Evolutionary conservation across 2,888 invertebrate genomes (phyloP), one percentile per base, ranked within the genome.

Genomic region (Vandiemenella viatica): DNA sequence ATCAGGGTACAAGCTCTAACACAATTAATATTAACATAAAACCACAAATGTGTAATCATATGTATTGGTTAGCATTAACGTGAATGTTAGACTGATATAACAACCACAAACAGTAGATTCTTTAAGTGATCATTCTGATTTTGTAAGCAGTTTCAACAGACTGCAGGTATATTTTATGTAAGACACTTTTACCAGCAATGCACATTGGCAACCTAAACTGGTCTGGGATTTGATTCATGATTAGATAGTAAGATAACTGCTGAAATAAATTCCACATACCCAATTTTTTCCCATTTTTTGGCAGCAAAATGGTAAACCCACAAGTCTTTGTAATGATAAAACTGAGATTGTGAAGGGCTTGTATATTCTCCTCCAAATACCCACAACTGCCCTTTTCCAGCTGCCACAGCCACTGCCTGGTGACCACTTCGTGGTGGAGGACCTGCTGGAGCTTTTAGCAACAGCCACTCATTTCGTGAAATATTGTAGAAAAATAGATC

Each of bases 311-410:
- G 81, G 62, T 80, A 86, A 48, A 86, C 78, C 92, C 93, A 95
- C 0, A 95, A 69, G 63, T 95, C 93, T 61, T 79, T 81, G 65
- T 90, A 93, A 63, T 95, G 93, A 62, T 91, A 83, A 65, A 91
- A 95, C 66, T 93, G 93, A 16, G 85, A 79, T 62, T 92, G 90
- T 0, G 85, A 79, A 0, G 87, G 86, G 61, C 88, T 91, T 4
- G 89, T 83, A 68, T 83, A 92, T 69, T 95, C 93, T 1, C 95
- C 95, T 6, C 93, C 95, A 70, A 92, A 93, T 43, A 81, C 64
- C 70, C 84, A 85, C 3, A 79, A 58, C 58, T 80, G 79, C 1
- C 86, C 87, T 70, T 79, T 80, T 57, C 79, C 79, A 37, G 80
- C 77, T 1, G 83, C 76, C 16, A 84, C 75, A 1, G 80, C 72